Evolutionary conservation across 2,888 invertebrate genomes (phyloP), one percentile per base, ranked within the genome.

Genomic region (Rhabditophanes sp.): DNA sequence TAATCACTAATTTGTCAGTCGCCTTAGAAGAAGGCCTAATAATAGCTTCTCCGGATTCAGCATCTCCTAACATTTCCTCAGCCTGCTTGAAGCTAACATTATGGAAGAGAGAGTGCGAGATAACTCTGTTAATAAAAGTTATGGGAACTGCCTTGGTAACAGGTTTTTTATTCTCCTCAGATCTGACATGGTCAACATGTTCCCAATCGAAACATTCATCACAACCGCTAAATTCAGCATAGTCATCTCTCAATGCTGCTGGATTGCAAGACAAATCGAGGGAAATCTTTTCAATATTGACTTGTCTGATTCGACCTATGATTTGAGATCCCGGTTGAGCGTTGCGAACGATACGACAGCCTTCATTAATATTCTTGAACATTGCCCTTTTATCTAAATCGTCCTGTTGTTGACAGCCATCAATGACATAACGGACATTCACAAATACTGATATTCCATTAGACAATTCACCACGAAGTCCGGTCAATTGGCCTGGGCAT

Each of bases 21-120:
- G 87, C 76, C 73, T 93, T 90, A 66, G 88, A 88, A 32, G 90
- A 90, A 0, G 96, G 96, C 40, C 96, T 72, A 12, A 99, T 77
- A 17, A 96, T 80, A 9, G 83, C 85, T 64, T 96, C 96, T 2
- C 96, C n/a, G n/a, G n/a, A n/a, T n/a, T n/a, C n/a, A n/a, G n/a
- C n/a, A n/a, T n/a, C n/a, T n/a, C n/a, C n/a, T n/a, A 99, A 79
- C 35, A 85, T 71, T 56, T 81, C 82, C 61, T 87, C 83, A 0
- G 87, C 84, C 63, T 88, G 85, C 1, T 78, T 77, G 66, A 78
- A 88, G 3, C 83, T 82, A 53, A 93, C 82, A 65, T 99, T 99
- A 53, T 87, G 82, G 73, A 99, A 99, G 7, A 82, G 78, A 0
- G 90, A 87, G 69, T 99, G 96, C 4, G 88, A 83, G 41, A 96